Conservation (phyloP, 2,113 vertebrate species). For the Perca schrenkii region DNA sequence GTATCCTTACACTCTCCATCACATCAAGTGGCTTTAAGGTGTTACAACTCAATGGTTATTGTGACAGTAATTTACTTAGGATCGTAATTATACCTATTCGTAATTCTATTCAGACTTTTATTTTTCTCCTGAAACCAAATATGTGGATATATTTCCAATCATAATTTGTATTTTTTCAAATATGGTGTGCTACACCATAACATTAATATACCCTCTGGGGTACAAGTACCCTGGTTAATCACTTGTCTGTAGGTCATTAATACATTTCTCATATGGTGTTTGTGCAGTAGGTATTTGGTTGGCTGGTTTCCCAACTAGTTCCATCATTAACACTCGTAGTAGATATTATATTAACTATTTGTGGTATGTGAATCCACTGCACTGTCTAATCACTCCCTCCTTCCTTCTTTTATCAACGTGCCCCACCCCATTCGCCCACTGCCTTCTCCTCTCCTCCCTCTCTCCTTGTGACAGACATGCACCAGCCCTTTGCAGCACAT, state of each 20-base stretch:
- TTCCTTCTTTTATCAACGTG: slow-evolving; percentile 15
- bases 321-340: not conserved
- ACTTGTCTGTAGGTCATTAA: not conserved
- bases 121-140: not conserved
- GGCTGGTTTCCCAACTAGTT: not conserved
- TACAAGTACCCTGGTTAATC: not conserved
- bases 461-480: slow-evolving; percentile 68
- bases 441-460: not conserved
- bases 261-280: not conserved
- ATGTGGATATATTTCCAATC: not conserved
- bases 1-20: not conserved
- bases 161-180: not conserved
- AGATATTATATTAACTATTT: slow-evolving; percentile 9
- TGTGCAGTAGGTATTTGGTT: not conserved
- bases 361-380: slow-evolving; percentile 3
- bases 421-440: slow-evolving; percentile 4
- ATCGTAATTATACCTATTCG: not conserved
- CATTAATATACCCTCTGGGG: not conserved
- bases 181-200: not conserved
- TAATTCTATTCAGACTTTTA: not conserved
- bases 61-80: not conserved
- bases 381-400: not conserved
- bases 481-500: slow-evolving; percentile 75
- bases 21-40: not conserved
- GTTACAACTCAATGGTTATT: not conserved